Percentiles rank a stretch among this genome's conserved stretches.
Conservation (phyloP, 2,797 vertebrate species). For the Parauchenoglanis ngamensis region DNA sequence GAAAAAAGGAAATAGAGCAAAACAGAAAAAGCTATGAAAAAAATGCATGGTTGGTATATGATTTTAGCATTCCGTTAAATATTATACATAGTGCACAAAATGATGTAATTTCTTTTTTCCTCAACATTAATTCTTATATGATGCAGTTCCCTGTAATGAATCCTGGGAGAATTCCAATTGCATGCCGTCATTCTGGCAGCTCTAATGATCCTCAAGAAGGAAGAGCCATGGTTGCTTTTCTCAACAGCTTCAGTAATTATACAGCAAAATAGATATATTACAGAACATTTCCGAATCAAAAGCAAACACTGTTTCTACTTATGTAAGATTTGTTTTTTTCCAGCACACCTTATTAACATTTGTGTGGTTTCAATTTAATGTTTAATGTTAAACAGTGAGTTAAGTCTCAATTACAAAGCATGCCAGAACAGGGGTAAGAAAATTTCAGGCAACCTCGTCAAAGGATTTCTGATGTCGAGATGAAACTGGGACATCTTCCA, state of each 20-base stretch:
- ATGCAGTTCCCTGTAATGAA: background rate
- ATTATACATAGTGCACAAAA: background rate
- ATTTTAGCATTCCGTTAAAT: conserved; percentile 2
- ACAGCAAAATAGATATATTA: background rate
- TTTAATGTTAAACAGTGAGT: background rate
- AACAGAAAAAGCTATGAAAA: background rate
- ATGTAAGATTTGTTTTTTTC: background rate
- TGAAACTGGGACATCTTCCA: conserved; percentile 11
- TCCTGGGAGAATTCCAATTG: background rate
- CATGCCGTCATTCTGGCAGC: background rate
- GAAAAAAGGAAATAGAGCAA: background rate
- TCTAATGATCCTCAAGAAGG: conserved; percentile 14
- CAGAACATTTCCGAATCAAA: background rate
- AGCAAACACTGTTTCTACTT: background rate
- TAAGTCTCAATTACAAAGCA: background rate
- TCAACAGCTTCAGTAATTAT: background rate
- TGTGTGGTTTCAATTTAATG: background rate
- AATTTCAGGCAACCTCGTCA: background rate
- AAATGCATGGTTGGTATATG: background rate
- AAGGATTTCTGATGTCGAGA: background rate
- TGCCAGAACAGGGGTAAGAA: background rate
- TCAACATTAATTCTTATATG: conserved; percentile 9
- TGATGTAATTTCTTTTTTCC: background rate
- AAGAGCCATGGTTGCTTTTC: background rate
- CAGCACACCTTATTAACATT: background rate